A percentile compares a stretch with the other conserved stretches of the same genome.
phyloP scores from a whole-genome alignment of 2,888 invertebrate genomes.

The Parnassius glacialis region DNA sequence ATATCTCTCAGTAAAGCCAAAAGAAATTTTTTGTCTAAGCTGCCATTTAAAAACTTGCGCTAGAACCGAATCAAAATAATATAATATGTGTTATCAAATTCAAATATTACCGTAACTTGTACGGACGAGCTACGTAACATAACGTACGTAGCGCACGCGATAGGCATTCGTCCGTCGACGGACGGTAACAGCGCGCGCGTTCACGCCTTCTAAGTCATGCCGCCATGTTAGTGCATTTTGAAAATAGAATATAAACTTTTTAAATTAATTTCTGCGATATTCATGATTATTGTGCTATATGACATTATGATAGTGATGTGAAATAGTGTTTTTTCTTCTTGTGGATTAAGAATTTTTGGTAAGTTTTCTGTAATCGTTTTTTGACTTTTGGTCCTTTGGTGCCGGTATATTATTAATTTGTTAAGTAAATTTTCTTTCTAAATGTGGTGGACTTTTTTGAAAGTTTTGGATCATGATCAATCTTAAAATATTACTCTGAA shows the following conservation, averaged over 20 bases:
- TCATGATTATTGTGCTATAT: constrained; percentile 6
- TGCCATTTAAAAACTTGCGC: constrained; percentile 21
- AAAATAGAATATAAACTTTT: constrained; percentile 40
- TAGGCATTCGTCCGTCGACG: constrained; percentile 53
- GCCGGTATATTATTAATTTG: background rate
- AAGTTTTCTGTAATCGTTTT: constrained; percentile 2
- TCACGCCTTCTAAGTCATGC: constrained; percentile 46
- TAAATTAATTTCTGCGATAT: background rate
- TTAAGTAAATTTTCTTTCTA: no score
- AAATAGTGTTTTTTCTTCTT: constrained; percentile 27
- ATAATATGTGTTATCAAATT: constrained; percentile 38
- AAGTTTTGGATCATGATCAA: no score
- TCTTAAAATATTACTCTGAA: no score
- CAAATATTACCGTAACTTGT: constrained; percentile 58
- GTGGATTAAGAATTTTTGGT: constrained; percentile 32
- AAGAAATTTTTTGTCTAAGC: background rate
- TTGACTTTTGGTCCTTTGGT: background rate
- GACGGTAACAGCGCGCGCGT: constrained; percentile 56
- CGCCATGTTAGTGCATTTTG: constrained; percentile 43
- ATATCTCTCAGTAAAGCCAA: background rate
- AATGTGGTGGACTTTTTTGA: no score
- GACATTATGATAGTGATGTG: constrained; percentile 28
- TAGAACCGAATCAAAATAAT: constrained; percentile 8
- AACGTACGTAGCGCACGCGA: constrained; percentile 43
- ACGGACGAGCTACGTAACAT: constrained; percentile 44